Evolutionary conservation across 2,888 invertebrate species (phyloP), one percentile per base, ranked within the genome.

Genomic region (Hemaris fuciformis): DNA sequence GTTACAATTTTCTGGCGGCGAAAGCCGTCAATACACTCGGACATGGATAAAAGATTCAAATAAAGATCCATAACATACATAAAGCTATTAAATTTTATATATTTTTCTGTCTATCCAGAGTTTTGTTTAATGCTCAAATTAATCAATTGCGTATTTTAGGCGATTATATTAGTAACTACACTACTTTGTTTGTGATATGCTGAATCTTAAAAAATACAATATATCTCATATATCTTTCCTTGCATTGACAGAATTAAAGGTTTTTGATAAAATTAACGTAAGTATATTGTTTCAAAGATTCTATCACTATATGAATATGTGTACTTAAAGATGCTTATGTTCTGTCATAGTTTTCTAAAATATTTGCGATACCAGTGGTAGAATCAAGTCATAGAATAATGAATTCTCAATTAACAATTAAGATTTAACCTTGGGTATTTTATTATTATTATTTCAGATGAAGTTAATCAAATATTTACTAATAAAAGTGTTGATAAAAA

Each of bases 361-460:
- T 31, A 27, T 53, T 53, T 27, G 18, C 3, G 3, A 18, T 53
- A 53, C 57, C 57, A 57, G 57, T 57, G 22, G 57, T 41, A 57
- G 20, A 41, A 20, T 34, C 18, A 20, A 41, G 38, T 57, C 53
- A 53, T 53, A 53, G 53, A n/a, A 53, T 53, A 46, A 46, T 53
- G 31, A 53, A 53, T 3, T 46, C 22, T 53, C 31, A 15, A 53
- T 53, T 31, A 53, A 53, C 18, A 31, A 31, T 18, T 46, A 27
- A 53, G 53, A 31, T 53, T 18, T 27, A 31, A 53, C 18, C 15
- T 18, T 53, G 53, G 53, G 53, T 53, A 53, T 31, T 53, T 53
- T 31, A 53, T 53, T 53, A 53, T 53, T 31, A 31, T 53, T 31
- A 27, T 31, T 53, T 43, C 18, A 20, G 43, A 31, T 53, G n/a